Percentiles rank a stretch among this genome's conserved stretches.
Conservation (phyloP, 2,797 vertebrate species). For the Ambastaia sidthimunki region DNA sequence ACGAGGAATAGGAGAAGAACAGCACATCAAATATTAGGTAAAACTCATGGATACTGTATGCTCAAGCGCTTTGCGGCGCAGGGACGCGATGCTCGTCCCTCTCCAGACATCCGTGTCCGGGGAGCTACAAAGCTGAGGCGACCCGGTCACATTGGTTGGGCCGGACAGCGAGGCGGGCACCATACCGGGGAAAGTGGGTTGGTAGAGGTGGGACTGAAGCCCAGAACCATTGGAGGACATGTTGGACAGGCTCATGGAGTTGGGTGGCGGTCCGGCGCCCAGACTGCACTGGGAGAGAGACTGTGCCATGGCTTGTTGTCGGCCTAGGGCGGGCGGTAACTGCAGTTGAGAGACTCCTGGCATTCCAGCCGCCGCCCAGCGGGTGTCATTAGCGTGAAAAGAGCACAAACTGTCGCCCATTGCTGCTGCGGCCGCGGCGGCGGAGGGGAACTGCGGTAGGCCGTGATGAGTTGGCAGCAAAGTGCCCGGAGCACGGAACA, state of each 20-base stretch:
- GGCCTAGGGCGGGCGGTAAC: slow-evolving; percentile 87
- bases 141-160: slow-evolving; percentile 91
- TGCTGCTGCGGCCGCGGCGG: slow-evolving; percentile 88
- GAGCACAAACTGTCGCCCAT: slow-evolving; percentile 98
- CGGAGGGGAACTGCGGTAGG: slow-evolving; percentile 88
- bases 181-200: slow-evolving; percentile 96
- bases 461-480: slow-evolving; percentile 90
- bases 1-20: slow-evolving; percentile 35
- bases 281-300: slow-evolving; percentile 96
- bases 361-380: slow-evolving; percentile 94
- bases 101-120: slow-evolving; percentile 99
- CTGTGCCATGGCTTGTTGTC: slow-evolving; percentile 94
- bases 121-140: slow-evolving; percentile 95
- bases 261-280: slow-evolving; percentile 87
- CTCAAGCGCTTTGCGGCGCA: slow-evolving; percentile 97
- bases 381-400: slow-evolving; percentile 96
- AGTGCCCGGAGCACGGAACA: slow-evolving; percentile 92
- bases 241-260: slow-evolving; percentile 95
- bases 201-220: slow-evolving; percentile 97
- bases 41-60: slow-evolving; percentile 99
- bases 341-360: slow-evolving; percentile 94
- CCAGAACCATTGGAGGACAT: slow-evolving; percentile 91
- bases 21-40: slow-evolving; percentile 82
- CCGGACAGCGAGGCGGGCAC: slow-evolving; percentile 93
- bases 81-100: slow-evolving; percentile 96